Evolutionary conservation across 1,140 invertebrate genomes (phyloP).

Genomic region (Lysiphlebus fabarum): DNA sequence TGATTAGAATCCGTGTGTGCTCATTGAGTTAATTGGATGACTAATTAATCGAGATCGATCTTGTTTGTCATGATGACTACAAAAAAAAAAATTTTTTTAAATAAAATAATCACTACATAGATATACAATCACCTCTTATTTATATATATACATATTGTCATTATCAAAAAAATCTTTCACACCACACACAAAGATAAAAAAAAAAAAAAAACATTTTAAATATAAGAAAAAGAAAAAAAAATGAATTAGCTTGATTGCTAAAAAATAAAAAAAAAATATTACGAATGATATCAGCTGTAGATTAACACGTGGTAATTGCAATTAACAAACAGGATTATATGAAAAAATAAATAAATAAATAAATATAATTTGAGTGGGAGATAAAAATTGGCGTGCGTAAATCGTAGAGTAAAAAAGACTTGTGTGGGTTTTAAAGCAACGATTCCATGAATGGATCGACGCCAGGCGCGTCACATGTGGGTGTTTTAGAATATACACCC

Average conservation of each 20-base stretch:
- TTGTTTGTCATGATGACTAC: conserved; percentile 13
- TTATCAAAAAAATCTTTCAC: too few relatives aligned
- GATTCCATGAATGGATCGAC: conserved; percentile 26
- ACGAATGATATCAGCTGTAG: too few relatives aligned
- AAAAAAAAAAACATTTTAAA: too few relatives aligned
- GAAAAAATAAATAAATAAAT: not conserved
- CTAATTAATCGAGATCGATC: conserved; percentile 39
- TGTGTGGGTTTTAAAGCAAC: conserved; percentile 7
- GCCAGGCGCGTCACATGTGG: conserved; percentile 18
- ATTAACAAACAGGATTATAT: not conserved
- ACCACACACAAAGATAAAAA: too few relatives aligned
- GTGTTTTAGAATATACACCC: conserved; percentile 12
- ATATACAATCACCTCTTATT: too few relatives aligned
- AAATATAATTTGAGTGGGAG: conserved; percentile 20
- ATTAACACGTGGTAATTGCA: not conserved
- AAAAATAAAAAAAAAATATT: too few relatives aligned
- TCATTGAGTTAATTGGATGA: conserved; percentile 34
- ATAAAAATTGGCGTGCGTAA: conserved; percentile 29
- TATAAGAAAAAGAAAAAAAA: too few relatives aligned
- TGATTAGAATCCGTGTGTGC: conserved; percentile 32
- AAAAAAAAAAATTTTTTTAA: conserved; percentile 3
- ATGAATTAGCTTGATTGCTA: too few relatives aligned
- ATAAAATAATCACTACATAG: not conserved
- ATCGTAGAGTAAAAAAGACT: conserved; percentile 16
- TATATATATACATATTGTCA: too few relatives aligned